phyloP scores from a whole-genome alignment of 2,113 vertebrate genomes.

The Hyla sarda region DNA sequence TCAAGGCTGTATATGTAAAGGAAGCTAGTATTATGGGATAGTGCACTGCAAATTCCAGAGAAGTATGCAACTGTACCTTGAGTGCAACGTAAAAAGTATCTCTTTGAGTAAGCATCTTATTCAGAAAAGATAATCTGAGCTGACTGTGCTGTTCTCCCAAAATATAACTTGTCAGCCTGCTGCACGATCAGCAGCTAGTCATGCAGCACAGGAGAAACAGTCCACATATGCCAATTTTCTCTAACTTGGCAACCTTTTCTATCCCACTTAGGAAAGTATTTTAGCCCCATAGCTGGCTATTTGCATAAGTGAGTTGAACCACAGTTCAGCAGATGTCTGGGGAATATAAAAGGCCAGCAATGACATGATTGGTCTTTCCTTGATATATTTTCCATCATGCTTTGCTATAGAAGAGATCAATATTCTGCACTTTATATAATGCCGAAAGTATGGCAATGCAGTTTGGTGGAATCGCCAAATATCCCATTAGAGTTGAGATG shows the following conservation, averaged over 20 bases:
- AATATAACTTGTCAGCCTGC: conserved; percentile 66
- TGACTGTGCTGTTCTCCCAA: conserved; percentile 65
- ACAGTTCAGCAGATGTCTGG: conserved; percentile 65
- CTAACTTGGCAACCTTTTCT: conserved; percentile 62
- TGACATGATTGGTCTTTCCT: conserved; percentile 47
- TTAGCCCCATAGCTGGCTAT: conserved; percentile 62
- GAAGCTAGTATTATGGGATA: too few species aligned
- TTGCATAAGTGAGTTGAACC: conserved; percentile 65
- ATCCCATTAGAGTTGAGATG: too few species aligned
- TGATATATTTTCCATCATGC: conserved; percentile 17
- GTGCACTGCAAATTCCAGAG: too few species aligned
- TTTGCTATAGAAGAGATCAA: conserved; percentile 14
- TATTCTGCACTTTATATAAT: background rate
- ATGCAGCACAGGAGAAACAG: conserved; percentile 68
- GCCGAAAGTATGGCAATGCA: background rate
- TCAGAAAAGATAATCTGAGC: conserved; percentile 65
- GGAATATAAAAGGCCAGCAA: conserved; percentile 64
- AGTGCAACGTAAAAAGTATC: background rate
- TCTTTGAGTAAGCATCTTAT: conserved; percentile 11
- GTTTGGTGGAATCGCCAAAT: too few species aligned
- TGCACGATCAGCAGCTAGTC: conserved; percentile 67
- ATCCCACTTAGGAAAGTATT: conserved; percentile 62
- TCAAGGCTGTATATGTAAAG: too few species aligned
- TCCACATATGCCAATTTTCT: conserved; percentile 67
- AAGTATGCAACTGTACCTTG: too few species aligned